phyloP scores from a whole-genome alignment of 2,888 invertebrate species.

The Cataglyphis albicans region DNA sequence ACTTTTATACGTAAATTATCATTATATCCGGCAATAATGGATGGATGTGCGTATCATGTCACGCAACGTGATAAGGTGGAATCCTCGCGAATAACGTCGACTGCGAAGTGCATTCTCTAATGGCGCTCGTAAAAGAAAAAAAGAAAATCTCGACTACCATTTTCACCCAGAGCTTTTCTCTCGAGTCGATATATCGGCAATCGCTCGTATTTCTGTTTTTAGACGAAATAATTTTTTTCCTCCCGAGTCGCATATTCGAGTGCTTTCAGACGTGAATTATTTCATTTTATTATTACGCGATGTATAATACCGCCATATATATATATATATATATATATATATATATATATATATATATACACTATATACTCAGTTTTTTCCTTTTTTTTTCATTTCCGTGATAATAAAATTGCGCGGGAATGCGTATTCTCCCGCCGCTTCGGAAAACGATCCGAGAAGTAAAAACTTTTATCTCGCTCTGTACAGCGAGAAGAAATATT shows the following conservation, averaged over 20 bases:
- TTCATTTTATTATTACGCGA: conserved; percentile 29
- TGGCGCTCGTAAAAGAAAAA: conserved; percentile 7
- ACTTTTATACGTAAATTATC: neutral
- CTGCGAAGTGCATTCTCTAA: neutral
- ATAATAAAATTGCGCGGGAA: conserved; percentile 19
- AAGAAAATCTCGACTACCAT: neutral
- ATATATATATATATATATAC: neutral
- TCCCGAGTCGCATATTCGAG: neutral
- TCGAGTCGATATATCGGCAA: conserved; percentile 13
- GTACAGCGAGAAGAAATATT: neutral
- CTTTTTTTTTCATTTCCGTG: neutral
- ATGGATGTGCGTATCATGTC: neutral
- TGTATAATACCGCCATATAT: neutral
- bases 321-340: conserved; percentile 3
- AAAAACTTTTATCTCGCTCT: conserved; percentile 9
- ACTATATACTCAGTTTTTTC: neutral
- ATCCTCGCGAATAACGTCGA: neutral
- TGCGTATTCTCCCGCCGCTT: neutral
- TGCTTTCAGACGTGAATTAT: neutral
- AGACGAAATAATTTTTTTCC: conserved; percentile 1
- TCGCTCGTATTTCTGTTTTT: neutral
- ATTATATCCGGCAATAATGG: conserved; percentile 7
- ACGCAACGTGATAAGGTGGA: too few species aligned
- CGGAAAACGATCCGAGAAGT: conserved; percentile 12
- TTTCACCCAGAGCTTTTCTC: neutral